Base-by-base conservation (phyloP, 2,113 vertebrate species). In the Stegostoma tigrinum region DNA sequence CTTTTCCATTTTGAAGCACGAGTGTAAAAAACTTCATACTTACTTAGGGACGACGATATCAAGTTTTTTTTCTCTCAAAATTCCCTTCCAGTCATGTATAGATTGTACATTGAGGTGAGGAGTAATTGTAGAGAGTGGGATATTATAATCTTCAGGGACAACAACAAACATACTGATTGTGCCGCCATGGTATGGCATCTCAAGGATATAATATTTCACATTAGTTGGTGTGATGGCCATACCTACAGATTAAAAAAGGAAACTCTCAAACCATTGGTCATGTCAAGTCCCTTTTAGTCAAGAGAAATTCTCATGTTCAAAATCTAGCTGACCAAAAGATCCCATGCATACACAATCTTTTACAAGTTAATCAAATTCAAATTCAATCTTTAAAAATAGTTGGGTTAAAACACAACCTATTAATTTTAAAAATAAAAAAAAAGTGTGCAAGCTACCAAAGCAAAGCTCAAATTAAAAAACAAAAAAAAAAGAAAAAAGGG, bases 141-240 rank as follows among this genome's bases (percentile, higher is more conserved):
- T 98, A 95, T 97, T 97, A 96, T 97, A 98, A 90, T 99, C 98
- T 0, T 96, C 97, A 0, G 99, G 99, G 96, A 99, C 96, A 0
- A 97, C 98, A 0, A 99, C 98, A 96, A 99, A 96, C 99, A 99
- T 99, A 97, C 98, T 99, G 96, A 99, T 97, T 96, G 97, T 98
- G 86, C 98, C 98, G 0, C 99, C 98, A 0, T 99, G 98, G 96
- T 99, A 99, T 0, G 99, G 99, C 96, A 99, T 97, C 95, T 99
- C 98, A 0, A 99, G 98, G 95, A 99, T 98, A 80, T 97, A 98
- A 96, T 99, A 99, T 97, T 98, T 98, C 68, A 98, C 96, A 55
- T 97, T 98, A 0, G 42, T 45, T 34, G 98, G 98, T 6, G 99
- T 99, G 96, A 97, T 98, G n/a, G 98, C 98, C 21, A 98, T 97